These are phyloP conservation scores for Fregata magnificens DNA, from an alignment of 2,113 vertebrate genomes.

Conservation along the genomic window DNA sequence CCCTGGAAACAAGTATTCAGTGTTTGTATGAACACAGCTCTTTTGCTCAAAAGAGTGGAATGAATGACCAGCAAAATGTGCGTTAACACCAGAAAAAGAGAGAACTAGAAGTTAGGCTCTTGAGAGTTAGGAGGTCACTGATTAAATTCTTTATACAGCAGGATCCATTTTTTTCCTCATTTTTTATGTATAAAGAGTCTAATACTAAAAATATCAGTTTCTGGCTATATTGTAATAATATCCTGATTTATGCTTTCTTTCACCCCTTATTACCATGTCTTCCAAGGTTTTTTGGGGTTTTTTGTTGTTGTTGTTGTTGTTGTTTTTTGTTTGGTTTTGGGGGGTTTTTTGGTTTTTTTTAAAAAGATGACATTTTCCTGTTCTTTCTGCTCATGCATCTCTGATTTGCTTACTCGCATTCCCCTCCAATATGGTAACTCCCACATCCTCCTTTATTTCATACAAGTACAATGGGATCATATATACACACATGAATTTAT, in stretches of 20 bases:
- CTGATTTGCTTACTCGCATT: background rate
- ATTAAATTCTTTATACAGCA: background rate
- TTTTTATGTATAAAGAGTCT: background rate
- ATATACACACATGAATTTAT: background rate
- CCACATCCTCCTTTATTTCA: background rate
- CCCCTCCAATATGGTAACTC: background rate
- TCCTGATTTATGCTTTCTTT: background rate
- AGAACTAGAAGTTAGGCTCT: background rate
- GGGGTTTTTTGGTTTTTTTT: too few relatives aligned
- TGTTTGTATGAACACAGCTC: background rate
- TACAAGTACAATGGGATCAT: background rate
- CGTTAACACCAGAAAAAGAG: background rate
- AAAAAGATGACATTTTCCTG: background rate
- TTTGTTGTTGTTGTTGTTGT: too few relatives aligned
- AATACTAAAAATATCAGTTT: background rate
- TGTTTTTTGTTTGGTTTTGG: too few relatives aligned
- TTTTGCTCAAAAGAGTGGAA: slow-evolving; percentile 18
- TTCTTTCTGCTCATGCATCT: background rate
- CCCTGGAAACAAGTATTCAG: slow-evolving; percentile 7
- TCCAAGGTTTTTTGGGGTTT: too few relatives aligned
- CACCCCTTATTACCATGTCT: background rate
- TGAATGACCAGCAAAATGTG: background rate
- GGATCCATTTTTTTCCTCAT: background rate
- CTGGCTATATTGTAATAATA: background rate
- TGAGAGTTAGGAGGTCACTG: background rate